Evolutionary conservation across 2,113 vertebrate species (phyloP).

Genomic region (Myanophis thanlyinensis): DNA sequence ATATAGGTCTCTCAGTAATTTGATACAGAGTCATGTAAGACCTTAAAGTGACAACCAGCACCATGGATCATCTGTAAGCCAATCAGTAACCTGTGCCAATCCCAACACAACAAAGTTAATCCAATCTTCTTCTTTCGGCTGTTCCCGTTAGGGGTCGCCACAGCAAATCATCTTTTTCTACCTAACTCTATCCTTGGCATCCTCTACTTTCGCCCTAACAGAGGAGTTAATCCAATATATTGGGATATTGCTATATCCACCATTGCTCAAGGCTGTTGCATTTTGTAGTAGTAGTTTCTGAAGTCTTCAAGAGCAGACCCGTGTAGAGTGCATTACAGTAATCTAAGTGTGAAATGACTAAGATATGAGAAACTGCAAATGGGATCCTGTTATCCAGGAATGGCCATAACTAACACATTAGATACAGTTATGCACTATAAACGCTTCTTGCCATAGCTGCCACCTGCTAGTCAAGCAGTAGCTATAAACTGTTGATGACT

Average conservation of each 20-base stretch:
- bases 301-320: background rate
- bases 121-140: too few species aligned
- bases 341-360: background rate
- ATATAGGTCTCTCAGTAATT: background rate
- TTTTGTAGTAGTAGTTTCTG: background rate
- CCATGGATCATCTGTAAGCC: background rate
- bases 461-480: background rate
- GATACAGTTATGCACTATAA: background rate
- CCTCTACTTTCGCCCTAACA: too few species aligned
- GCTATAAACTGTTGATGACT: background rate
- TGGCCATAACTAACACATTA: background rate
- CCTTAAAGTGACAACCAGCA: background rate
- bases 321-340: background rate
- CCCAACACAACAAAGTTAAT: background rate
- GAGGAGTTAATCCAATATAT: background rate
- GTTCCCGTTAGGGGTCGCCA: too few species aligned
- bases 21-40: background rate
- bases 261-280: background rate
- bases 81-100: background rate
- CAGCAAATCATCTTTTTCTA: too few species aligned
- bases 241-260: background rate
- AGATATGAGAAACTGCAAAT: background rate
- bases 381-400: background rate
- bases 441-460: background rate
- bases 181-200: too few species aligned